Evolutionary conservation across 1,140 invertebrate genomes (phyloP).

Genomic region (Panulirus ornatus): DNA sequence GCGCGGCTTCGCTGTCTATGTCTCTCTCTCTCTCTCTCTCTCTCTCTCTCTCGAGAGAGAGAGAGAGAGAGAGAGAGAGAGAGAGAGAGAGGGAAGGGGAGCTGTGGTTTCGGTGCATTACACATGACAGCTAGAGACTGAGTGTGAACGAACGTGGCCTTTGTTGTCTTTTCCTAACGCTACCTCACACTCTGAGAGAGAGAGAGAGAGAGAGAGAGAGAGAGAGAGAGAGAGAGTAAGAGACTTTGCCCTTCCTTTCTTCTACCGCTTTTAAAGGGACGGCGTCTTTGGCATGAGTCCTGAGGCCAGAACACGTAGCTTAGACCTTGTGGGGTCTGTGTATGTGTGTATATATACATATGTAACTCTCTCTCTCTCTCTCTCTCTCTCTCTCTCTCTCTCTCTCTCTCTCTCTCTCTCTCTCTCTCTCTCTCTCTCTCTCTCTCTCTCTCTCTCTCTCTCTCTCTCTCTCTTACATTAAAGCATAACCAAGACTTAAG

Average conservation of each 20-base stretch:
- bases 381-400: conserved; percentile 24
- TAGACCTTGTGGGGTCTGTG: too few relatives aligned
- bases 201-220: neutral
- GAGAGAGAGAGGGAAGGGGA: neutral
- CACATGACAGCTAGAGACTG: too few relatives aligned
- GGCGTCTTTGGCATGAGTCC: too few relatives aligned
- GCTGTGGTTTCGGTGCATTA: too few relatives aligned
- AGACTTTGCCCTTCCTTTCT: neutral
- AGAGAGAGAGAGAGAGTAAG: neutral
- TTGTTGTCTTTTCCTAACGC: too few relatives aligned
- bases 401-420: conserved; percentile 29
- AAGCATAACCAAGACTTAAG: neutral
- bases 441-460: neutral
- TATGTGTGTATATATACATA: neutral
- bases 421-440: conserved; percentile 10
- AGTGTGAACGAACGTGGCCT: too few relatives aligned
- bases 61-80: neutral
- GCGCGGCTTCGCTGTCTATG: too few relatives aligned
- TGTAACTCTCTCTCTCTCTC: conserved; percentile 9
- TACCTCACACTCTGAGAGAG: neutral
- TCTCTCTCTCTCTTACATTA: too few relatives aligned
- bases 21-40: too few relatives aligned
- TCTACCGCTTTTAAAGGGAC: neutral
- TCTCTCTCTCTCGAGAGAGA: too few relatives aligned
- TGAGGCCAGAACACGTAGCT: too few relatives aligned